A percentile compares a stretch with the other conserved stretches of the same genome.
phyloP scores from a whole-genome alignment of 2,888 invertebrate species.

The Liopterus haemorrhoidalis region DNA sequence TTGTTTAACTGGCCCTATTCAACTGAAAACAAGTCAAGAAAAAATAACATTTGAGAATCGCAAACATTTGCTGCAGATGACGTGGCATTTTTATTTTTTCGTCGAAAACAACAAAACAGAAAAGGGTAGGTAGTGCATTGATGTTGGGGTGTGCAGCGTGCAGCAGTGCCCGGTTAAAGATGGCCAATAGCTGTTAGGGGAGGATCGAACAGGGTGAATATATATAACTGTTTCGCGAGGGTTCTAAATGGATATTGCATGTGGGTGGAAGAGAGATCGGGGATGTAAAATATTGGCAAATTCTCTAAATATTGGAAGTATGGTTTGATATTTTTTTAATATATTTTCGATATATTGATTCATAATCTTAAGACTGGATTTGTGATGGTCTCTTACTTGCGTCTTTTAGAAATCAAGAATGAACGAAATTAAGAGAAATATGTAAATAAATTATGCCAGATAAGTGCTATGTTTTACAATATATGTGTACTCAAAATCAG shows the following conservation, averaged over 20 bases:
- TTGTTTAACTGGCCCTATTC: too few relatives aligned
- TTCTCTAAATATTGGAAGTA: too few relatives aligned
- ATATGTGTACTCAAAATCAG: too few relatives aligned
- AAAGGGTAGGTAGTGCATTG: constrained; percentile 9
- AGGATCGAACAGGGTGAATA: constrained; percentile 31
- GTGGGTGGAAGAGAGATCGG: not conserved
- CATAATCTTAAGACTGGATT: too few relatives aligned
- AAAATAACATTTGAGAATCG: constrained; percentile 15
- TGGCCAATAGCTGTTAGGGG: constrained; percentile 37
- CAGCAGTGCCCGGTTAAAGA: constrained; percentile 38
- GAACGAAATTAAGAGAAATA: too few relatives aligned
- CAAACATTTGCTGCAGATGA: constrained; percentile 18
- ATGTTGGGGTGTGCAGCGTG: constrained; percentile 38
- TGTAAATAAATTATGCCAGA: too few relatives aligned
- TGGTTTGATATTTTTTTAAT: too few relatives aligned
- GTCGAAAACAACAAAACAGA: constrained; percentile 20
- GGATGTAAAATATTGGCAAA: not conserved
- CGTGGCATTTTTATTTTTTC: constrained; percentile 20
- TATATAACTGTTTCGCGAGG: not conserved
- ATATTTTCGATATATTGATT: too few relatives aligned
- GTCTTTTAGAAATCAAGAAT: too few relatives aligned
- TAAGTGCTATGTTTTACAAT: too few relatives aligned
- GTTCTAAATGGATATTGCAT: not conserved
- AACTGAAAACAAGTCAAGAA: too few relatives aligned
- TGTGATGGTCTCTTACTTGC: too few relatives aligned